A percentile compares a stretch with the other conserved stretches of the same genome.
These are phyloP conservation scores for Caranx melampygus DNA, from an alignment of 2,113 vertebrate species.

Conservation along the genomic window DNA sequence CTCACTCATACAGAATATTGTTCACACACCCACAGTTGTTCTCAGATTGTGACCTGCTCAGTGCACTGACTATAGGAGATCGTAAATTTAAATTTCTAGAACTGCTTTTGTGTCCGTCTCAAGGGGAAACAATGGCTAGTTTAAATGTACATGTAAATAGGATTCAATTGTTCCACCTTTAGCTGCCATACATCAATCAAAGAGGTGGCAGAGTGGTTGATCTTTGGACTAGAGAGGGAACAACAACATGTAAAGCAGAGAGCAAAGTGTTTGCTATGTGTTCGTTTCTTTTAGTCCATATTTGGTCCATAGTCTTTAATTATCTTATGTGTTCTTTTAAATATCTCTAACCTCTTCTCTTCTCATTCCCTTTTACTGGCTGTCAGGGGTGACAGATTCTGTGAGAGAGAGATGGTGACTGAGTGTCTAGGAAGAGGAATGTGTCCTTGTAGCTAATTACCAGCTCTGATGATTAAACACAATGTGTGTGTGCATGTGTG, in stretches of 20 bases:
- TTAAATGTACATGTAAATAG: too few species aligned
- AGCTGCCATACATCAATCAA: background rate
- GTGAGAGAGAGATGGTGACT: conserved; percentile 47
- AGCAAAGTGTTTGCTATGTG: background rate
- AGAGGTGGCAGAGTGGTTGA: background rate
- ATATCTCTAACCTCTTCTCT: background rate
- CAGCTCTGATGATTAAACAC: conserved; percentile 60
- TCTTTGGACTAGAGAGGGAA: too few species aligned
- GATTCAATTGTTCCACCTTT: too few species aligned
- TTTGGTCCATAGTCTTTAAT: too few species aligned
- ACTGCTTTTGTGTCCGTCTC: too few species aligned
- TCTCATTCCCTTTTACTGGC: background rate
- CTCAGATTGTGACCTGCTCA: background rate
- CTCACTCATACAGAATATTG: too few species aligned
- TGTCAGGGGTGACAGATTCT: conserved; percentile 19
- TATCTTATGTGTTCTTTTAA: background rate
- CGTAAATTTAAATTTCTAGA: background rate
- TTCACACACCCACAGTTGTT: background rate
- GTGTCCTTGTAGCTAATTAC: conserved; percentile 62
- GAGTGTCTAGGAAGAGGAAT: conserved; percentile 56
- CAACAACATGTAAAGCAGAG: background rate
- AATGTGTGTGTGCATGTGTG: conserved; percentile 2
- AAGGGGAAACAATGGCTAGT: too few species aligned
- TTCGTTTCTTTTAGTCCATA: background rate
- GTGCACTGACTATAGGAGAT: background rate